phyloP scores from a whole-genome alignment of 1,140 invertebrate species.

The Hermetia illucens region DNA sequence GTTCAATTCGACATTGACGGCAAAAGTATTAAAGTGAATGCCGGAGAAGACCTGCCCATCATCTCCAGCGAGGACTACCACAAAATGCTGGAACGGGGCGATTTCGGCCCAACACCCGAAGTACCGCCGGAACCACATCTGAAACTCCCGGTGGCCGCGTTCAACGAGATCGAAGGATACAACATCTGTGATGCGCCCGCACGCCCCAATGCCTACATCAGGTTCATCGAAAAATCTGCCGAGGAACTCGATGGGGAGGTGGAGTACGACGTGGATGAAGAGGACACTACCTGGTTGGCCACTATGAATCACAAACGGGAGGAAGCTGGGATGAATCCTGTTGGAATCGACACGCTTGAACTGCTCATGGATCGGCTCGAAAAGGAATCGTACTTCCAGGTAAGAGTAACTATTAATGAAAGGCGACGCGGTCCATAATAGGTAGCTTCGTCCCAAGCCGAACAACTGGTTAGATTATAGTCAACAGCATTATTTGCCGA shows the following conservation, averaged over 20 bases:
- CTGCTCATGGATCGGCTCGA: constrained; percentile 91
- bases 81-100: constrained; percentile 30
- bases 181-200: constrained; percentile 64
- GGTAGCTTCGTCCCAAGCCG: too few species aligned
- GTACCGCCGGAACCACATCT: constrained; percentile 37
- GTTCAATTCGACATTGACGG: constrained; percentile 76
- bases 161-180: constrained; percentile 63
- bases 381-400: constrained; percentile 92
- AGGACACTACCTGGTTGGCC: constrained; percentile 84
- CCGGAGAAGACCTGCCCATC: constrained; percentile 44
- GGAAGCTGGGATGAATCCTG: constrained; percentile 46
- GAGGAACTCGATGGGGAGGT: constrained; percentile 90
- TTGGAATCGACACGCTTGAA: constrained; percentile 82
- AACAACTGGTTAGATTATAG: too few species aligned
- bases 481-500: too few species aligned
- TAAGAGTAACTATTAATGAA: constrained; percentile 32
- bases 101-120: constrained; percentile 37
- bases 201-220: constrained; percentile 63
- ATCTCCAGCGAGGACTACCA: constrained; percentile 48
- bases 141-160: constrained; percentile 69
- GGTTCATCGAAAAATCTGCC: constrained; percentile 87
- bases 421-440: constrained; percentile 1
- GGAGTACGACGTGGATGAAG: constrained; percentile 97
- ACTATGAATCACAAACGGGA: constrained; percentile 72
- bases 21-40: constrained; percentile 37